Base-by-base conservation (phyloP, 2,888 invertebrate genomes). In the Prosopocoilus inquinatus region DNA sequence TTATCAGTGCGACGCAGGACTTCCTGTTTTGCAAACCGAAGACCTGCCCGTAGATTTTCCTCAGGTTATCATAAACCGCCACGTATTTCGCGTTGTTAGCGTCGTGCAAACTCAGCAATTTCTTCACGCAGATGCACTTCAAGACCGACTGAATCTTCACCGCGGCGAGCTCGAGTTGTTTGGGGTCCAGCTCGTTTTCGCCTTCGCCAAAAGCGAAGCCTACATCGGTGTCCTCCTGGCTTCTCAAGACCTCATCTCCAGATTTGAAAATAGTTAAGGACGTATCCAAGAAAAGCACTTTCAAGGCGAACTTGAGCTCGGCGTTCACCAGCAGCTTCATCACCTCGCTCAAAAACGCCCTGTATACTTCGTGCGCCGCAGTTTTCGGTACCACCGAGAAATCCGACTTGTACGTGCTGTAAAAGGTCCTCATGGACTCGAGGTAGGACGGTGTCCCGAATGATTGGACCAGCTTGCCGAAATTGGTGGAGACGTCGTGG, bases 131-230 rank as follows among this genome's bases (percentile, higher is more conserved):
- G 9, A 68, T 50, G 43, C 64, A 65, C 60, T 65, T 68, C 48
- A 74, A 73, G 47, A 67, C 66, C 0, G 74, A 62, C 54, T 75
- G 75, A 5, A 76, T 64, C 57, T 55, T 67, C 5, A 66, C 60
- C 11, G 71, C 69, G 1, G 70, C 65, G n/a, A 58, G 53, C 56
- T 73, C 62, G 12, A 55, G 44, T 50, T 70, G 67, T 1, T 64
- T 53, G 41, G 63, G 61, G 3, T 62, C 58, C 16, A 67, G 57
- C 35, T 71, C 69, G 9, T 65, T 62, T 0, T 53, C 50, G 39
- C 20, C 38, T 9, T 3, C 20, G 28, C 16, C 9, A 5, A 5
- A 51, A 11, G 9, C 1, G 1, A 11, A 9, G 3, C 8, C 2
- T 11, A 38, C 16, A 3, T 12, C 13, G 7, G 5, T 28, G 11